Conservation (phyloP, 1,140 invertebrate species). For the Heliconius nattereri region DNA sequence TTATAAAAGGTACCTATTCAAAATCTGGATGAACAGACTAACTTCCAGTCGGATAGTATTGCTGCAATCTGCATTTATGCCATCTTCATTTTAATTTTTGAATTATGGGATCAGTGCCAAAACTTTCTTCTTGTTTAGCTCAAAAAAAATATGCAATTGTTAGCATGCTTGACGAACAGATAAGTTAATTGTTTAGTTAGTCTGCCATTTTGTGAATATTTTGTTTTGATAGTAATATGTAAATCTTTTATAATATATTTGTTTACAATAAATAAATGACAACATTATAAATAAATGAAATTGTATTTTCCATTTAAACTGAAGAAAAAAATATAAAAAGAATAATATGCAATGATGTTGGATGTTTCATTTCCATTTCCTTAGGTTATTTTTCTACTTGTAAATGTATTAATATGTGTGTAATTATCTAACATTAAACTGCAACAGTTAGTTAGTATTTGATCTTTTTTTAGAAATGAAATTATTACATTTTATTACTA, state of each 20-base stretch:
- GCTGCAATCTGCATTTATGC: constrained; percentile 80
- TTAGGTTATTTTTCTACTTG: constrained; percentile 17
- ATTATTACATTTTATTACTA: no score
- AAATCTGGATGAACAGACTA: constrained; percentile 77
- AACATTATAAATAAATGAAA: constrained; percentile 81
- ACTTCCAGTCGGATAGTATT: constrained; percentile 68
- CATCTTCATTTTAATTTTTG: constrained; percentile 71
- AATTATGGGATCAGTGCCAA: constrained; percentile 80
- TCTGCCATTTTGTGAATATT: constrained; percentile 82
- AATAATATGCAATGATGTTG: constrained; percentile 79
- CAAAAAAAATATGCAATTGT: constrained; percentile 77
- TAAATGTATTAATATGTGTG: no score
- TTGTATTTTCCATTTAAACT: constrained; percentile 81
- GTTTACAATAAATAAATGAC: constrained; percentile 81
- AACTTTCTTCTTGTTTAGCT: constrained; percentile 80
- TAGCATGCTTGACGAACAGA: constrained; percentile 78
- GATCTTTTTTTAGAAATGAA: no score
- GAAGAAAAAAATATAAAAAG: constrained; percentile 81
- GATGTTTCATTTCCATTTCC: constrained; percentile 68
- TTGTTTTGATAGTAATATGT: constrained; percentile 82
- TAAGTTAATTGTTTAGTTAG: constrained; percentile 80
- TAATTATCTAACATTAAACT: no score
- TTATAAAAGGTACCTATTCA: constrained; percentile 81
- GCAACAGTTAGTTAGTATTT: no score
- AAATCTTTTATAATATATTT: constrained; percentile 82